Evolutionary conservation across 2,797 vertebrate species (phyloP).

Genomic region (Perodicticus potto): DNA sequence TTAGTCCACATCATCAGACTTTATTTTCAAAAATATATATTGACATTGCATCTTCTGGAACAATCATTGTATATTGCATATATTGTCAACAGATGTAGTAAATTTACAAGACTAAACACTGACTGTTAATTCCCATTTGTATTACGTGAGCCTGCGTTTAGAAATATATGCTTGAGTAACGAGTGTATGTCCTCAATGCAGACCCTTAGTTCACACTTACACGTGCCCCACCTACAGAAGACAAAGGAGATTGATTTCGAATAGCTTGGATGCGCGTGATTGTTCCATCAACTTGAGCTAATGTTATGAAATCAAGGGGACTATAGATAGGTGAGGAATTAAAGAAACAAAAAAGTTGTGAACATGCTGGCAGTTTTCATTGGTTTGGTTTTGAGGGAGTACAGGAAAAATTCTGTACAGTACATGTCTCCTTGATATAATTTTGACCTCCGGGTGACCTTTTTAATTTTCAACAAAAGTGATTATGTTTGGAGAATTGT

Average conservation of each 20-base stretch:
- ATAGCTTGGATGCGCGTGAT: conserved; percentile 12
- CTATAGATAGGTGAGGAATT: conserved; percentile 31
- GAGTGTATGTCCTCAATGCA: not conserved
- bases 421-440: not conserved
- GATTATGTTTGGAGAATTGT: conserved; percentile 46
- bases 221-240: not conserved
- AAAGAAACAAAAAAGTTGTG: conserved; percentile 59
- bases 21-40: not conserved
- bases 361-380: not conserved
- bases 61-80: not conserved
- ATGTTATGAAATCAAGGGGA: conserved; percentile 54
- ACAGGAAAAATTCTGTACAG: not conserved
- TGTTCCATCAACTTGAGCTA: conserved; percentile 55
- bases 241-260: conserved; percentile 49
- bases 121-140: not conserved
- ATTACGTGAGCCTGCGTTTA: not conserved
- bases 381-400: conserved; percentile 39
- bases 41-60: conserved; percentile 12
- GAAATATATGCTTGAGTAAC: not conserved
- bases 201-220: not conserved
- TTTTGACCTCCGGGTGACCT: conserved; percentile 37
- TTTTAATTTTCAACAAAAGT: conserved; percentile 61
- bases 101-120: not conserved
- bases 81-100: not conserved
- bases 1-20: not conserved